Conservation (phyloP, 2,888 invertebrate genomes). For the Syrphus vitripennis region DNA sequence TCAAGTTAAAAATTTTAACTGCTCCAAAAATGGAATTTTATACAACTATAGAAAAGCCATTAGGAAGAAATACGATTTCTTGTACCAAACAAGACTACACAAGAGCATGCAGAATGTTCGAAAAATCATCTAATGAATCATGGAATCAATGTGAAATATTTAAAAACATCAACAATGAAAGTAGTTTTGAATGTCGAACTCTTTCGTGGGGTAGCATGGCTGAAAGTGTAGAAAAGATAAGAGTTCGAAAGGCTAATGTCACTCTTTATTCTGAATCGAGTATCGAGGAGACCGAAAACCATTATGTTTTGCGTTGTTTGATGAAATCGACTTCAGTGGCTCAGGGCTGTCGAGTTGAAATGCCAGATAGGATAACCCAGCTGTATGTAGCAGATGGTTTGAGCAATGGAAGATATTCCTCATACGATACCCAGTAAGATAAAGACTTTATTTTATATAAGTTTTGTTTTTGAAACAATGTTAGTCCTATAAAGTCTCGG, state of each 20-base stretch:
- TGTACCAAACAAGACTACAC: constrained; percentile 72
- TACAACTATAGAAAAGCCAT: constrained; percentile 67
- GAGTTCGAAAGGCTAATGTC: constrained; percentile 64
- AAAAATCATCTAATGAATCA: constrained; percentile 56
- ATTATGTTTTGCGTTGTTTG: constrained; percentile 71
- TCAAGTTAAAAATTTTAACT: constrained; percentile 60
- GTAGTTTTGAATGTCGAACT: constrained; percentile 73
- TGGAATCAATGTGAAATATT: constrained; percentile 73
- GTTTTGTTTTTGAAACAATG: no score
- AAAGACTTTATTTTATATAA: no score
- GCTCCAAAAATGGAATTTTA: constrained; percentile 69
- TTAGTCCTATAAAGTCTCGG: no score
- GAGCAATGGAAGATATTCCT: constrained; percentile 73
- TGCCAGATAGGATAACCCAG: constrained; percentile 72
- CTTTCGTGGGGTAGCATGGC: constrained; percentile 73
- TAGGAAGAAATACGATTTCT: constrained; percentile 70
- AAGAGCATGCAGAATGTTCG: constrained; percentile 73
- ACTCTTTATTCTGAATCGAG: constrained; percentile 66
- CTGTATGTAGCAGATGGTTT: constrained; percentile 73
- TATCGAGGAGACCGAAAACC: constrained; percentile 58
- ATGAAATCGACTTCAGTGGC: constrained; percentile 63
- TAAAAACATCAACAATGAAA: constrained; percentile 72
- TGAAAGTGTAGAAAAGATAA: constrained; percentile 73
- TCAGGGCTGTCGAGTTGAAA: constrained; percentile 73
- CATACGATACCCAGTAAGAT: constrained; percentile 74